phyloP scores from a whole-genome alignment of 2,797 vertebrate species.

The Holocentrus rufus region DNA sequence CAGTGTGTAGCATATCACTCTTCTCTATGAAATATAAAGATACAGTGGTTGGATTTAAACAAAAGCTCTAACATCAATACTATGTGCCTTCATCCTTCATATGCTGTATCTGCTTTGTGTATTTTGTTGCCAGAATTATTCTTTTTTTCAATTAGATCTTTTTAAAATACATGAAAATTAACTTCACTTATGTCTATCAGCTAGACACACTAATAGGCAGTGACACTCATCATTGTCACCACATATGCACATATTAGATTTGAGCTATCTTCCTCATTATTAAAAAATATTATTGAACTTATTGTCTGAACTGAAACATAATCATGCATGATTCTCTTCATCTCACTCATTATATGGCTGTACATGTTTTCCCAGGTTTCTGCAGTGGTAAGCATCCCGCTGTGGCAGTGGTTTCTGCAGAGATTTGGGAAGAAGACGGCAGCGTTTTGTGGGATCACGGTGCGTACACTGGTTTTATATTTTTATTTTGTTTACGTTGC shows the following conservation, averaged over 20 bases:
- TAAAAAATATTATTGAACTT: neutral
- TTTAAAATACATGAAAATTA: no score
- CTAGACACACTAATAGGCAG: neutral
- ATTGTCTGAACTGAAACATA: constrained; percentile 2
- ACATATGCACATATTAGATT: neutral
- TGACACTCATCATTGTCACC: neutral
- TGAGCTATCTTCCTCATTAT: neutral
- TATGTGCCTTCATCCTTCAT: no score
- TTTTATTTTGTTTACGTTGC: constrained; percentile 8
- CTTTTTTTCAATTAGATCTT: no score
- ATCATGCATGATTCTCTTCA: neutral
- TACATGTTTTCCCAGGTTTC: constrained; percentile 82
- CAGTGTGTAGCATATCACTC: neutral
- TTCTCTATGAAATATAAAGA: neutral
- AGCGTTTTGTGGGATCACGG: constrained; percentile 91
- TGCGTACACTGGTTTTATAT: constrained; percentile 74
- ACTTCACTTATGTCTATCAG: no score
- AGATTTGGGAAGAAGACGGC: constrained; percentile 93
- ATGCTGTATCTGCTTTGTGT: no score
- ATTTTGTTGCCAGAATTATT: no score
- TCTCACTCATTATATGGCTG: neutral
- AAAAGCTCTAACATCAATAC: no score
- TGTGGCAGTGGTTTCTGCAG: constrained; percentile 96
- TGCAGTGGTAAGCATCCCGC: constrained; percentile 89
- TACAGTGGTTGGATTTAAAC: neutral